Conservation (phyloP, 1,140 invertebrate species). For the Diorhabda elongata region DNA sequence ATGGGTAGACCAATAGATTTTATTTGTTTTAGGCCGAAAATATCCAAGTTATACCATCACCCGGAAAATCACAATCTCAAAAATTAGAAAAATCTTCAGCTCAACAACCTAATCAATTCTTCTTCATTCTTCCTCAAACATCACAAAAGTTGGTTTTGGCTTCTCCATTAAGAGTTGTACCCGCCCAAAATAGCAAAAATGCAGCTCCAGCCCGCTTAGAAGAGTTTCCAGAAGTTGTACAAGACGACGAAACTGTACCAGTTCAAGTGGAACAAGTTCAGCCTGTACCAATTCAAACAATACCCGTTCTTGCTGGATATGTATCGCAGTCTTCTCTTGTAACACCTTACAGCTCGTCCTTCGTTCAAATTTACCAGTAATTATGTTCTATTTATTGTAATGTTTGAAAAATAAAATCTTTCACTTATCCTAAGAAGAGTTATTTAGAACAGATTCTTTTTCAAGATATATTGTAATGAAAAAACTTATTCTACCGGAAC, state of each 20-base stretch:
- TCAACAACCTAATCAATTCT: constrained; percentile 19
- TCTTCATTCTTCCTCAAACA: constrained; percentile 26
- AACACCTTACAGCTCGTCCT: constrained; percentile 33
- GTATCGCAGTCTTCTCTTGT: constrained; percentile 24
- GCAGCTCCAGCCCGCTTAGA: constrained; percentile 23
- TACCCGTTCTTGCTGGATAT: constrained; percentile 20
- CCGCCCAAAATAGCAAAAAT: not conserved
- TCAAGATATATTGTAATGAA: too few relatives aligned
- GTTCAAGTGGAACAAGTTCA: constrained; percentile 22
- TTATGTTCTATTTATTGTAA: not conserved
- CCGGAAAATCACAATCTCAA: constrained; percentile 19
- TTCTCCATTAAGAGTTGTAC: constrained; percentile 3
- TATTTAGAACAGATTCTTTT: too few relatives aligned
- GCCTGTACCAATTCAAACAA: constrained; percentile 12
- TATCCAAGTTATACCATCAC: constrained; percentile 18
- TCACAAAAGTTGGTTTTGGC: constrained; percentile 21
- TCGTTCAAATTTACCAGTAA: constrained; percentile 36
- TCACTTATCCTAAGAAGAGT: too few relatives aligned
- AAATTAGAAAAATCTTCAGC: constrained; percentile 13
- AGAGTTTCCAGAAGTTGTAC: not conserved
- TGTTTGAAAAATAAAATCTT: too few relatives aligned
- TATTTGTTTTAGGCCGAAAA: constrained; percentile 22
- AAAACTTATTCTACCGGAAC: too few relatives aligned
- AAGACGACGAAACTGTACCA: not conserved
- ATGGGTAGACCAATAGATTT: too few relatives aligned